A percentile compares a stretch with the other conserved stretches of the same genome.
These are phyloP conservation scores for Eupeodes luniger DNA, from an alignment of 2,888 invertebrate genomes.

Conservation along the genomic window DNA sequence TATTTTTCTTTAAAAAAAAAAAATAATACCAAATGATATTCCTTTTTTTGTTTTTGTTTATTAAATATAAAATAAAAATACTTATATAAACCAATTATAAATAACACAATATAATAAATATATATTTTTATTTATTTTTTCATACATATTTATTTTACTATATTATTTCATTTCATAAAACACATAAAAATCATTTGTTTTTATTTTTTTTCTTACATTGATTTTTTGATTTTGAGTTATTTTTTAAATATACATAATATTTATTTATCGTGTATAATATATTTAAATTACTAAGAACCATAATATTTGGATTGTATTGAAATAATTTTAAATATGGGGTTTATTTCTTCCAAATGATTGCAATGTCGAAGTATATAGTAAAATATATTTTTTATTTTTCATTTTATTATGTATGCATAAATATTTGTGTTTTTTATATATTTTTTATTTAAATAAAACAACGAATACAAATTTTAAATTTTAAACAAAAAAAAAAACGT, in stretches of 20 bases:
- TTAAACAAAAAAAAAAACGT: conserved; percentile 45
- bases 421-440: conserved; percentile 52
- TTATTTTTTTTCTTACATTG: conserved; percentile 22
- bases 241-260: neutral
- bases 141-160: conserved; percentile 4
- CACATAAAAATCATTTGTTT: conserved; percentile 32
- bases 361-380: conserved; percentile 69
- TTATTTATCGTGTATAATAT: conserved; percentile 5
- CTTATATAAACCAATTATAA: conserved; percentile 43
- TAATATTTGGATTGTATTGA: conserved; percentile 55
- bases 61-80: conserved; percentile 22
- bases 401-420: conserved; percentile 57
- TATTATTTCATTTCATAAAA: conserved; percentile 48
- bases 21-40: conserved; percentile 44
- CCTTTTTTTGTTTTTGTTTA: conserved; percentile 24
- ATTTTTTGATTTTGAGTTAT: conserved; percentile 43
- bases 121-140: conserved; percentile 20
- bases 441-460: conserved; percentile 11
- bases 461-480: conserved; percentile 39
- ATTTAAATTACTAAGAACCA: neutral
- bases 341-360: conserved; percentile 70
- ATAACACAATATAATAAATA: conserved; percentile 34
- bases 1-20: conserved; percentile 41
- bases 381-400: conserved; percentile 70
- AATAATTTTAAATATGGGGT: conserved; percentile 40